Evolutionary conservation across 2,888 invertebrate species (phyloP), one percentile per base, ranked within the genome.

Genomic region (Cenopis cana): DNA sequence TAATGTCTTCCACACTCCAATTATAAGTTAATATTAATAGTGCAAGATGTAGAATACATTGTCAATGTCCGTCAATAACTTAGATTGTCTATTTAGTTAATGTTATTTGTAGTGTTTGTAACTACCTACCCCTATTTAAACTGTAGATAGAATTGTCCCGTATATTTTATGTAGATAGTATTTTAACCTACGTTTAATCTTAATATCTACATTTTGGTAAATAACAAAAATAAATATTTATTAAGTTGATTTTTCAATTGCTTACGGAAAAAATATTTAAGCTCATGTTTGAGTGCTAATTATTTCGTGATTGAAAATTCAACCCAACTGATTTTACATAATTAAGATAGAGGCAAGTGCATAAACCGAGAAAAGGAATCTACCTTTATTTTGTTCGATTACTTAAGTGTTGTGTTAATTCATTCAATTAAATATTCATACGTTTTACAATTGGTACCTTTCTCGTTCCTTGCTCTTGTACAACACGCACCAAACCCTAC

Each of bases 131-230:
- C 18, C 20, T 41, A 61, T 61, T 55, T 56, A 18, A 24, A 56
- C 14, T 61, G 71, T 71, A 71, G 71, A 55, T 71, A 67, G 49
- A 71, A 29, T 64, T 38, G 24, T 67, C 56, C 24, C 67, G 55
- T 71, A 46, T 29, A 55, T 66, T 36, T 60, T 59, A 61, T 56
- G 71, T 71, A 71, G 66, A 71, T 67, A 66, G 54, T 64, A n/a
- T 67, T 33, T 38, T 71, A 67, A 67, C 67, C 20, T 18, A 46
- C 67, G 55, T 71, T 61, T 50, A 67, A 65, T 65, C 49, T 17
- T 18, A 55, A n/a, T 52, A n/a, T n/a, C n/a, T n/a, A 41, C 38
- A 49, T 50, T 49, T n/a, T 62, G 24, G 62, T 69, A 69, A 29
- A 69, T 69, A 64, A 69, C 69, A 38, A 24, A 66, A 57, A n/a